Base-by-base conservation (phyloP, 2,113 vertebrate species). In the Leptocoma aspasia region DNA sequence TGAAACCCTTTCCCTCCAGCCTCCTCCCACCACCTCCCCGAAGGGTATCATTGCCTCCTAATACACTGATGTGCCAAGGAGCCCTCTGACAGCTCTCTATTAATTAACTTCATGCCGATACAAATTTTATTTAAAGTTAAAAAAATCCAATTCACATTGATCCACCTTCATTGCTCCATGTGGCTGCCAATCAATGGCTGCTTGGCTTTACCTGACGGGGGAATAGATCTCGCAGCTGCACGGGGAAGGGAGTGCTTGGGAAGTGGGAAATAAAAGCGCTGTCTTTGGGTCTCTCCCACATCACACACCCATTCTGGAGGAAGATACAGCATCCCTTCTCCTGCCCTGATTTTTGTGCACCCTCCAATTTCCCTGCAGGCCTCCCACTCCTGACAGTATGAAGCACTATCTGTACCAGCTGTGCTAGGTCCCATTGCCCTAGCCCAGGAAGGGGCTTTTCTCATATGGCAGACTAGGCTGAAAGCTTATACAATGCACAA, bases 141-240 rank as follows among this genome's bases (percentile, higher is more conserved):
- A 97, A 97, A 97, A 97, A 97, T 97, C 96, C 97, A 96, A 97
- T 97, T 97, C 97, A 91, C 95, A 97, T 97, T 95, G 97, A 97
- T 97, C 95, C 90, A 92, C 94, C 96, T 97, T 96, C 96, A 94
- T 96, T 92, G 80, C 92, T 96, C 92, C 86, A 94, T 92, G 86
- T 79, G 69, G 92, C 88, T 97, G 94, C 95, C 96, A 97, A 94
- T 96, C 96, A 97, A 97, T 96, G 95, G 82, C 95, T 86, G 65
- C 92, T 94, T 22, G 16, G 92, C 89, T 96, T 84, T 89, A 96
- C 96, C 95, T 96, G 93, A 84, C 0, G 1, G 28, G 60, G 56
- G 72, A 94, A 83, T 39, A 94, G 64, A 90, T 89, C 69, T 92
- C 49, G 0, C 64, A 61, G 82, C 56, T 88, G 60, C 37, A 27